These are phyloP conservation scores for Enchytraeus crypticus DNA, from an alignment of 2,888 invertebrate species.

Conservation along the genomic window DNA sequence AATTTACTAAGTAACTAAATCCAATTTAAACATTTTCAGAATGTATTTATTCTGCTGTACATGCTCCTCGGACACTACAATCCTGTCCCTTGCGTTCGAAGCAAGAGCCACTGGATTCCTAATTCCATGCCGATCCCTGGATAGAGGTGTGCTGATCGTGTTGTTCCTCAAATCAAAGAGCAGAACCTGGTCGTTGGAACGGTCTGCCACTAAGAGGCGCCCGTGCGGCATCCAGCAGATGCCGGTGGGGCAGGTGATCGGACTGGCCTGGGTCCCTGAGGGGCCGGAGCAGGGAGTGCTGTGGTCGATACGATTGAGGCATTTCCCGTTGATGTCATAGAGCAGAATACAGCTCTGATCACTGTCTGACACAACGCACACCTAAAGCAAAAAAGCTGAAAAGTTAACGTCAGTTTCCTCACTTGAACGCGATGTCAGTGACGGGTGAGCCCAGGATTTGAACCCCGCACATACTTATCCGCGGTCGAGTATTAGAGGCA, in stretches of 20 bases:
- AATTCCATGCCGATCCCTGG: background rate
- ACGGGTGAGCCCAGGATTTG: too few species aligned
- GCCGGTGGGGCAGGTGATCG: conserved; percentile 1
- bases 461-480: too few species aligned
- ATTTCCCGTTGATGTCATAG: conserved; percentile 1
- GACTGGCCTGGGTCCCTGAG: background rate
- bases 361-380: background rate
- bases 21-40: too few species aligned
- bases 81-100: conserved; percentile 1
- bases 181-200: background rate
- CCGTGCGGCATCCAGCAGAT: conserved; percentile 3
- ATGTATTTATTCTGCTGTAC: too few species aligned
- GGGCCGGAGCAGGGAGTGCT: background rate
- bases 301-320: background rate
- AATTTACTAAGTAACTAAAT: too few species aligned
- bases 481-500: too few species aligned
- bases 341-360: background rate
- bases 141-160: background rate
- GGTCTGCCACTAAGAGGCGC: background rate
- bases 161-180: conserved; percentile 1
- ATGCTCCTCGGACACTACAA: conserved; percentile 3
- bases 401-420: too few species aligned
- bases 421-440: too few species aligned
- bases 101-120: conserved; percentile 6
- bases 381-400: too few species aligned